phyloP scores from a whole-genome alignment of 2,888 invertebrate genomes.

The Drosophila imparisetae region DNA sequence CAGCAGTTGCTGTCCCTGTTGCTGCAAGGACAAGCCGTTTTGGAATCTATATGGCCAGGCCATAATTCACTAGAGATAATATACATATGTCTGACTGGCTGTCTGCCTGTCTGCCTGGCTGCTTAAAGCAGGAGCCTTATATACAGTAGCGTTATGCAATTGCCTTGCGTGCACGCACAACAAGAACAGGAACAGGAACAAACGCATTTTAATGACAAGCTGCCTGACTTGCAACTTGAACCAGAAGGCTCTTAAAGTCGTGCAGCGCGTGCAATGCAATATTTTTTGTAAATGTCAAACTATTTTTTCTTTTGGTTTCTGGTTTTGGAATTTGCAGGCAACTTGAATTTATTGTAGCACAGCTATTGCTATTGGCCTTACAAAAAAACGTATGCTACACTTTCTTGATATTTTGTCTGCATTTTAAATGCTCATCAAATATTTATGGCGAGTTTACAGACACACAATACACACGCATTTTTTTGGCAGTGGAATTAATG shows the following conservation, averaged over 20 bases:
- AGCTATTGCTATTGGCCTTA: not conserved
- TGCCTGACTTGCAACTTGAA: constrained; percentile 53
- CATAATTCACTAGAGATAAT: constrained; percentile 82
- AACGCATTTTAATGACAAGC: constrained; percentile 64
- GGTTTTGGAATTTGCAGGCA: not conserved
- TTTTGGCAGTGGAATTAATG: constrained; percentile 44
- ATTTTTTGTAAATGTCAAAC: constrained; percentile 8
- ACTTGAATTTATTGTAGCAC: not conserved
- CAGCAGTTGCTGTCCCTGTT: constrained; percentile 32
- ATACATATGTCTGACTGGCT: constrained; percentile 68
- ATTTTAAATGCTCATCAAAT: constrained; percentile 52
- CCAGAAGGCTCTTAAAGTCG: constrained; percentile 25
- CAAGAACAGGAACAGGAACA: constrained; percentile 15
- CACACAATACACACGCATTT: constrained; percentile 25
- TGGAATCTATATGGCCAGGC: constrained; percentile 74
- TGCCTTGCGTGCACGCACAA: constrained; percentile 47
- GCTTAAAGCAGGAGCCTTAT: constrained; percentile 23
- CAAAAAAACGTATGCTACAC: constrained; percentile 17
- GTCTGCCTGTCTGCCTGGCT: not conserved
- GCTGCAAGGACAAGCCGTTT: constrained; percentile 72
- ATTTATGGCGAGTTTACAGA: constrained; percentile 35
- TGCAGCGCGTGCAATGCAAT: constrained; percentile 19
- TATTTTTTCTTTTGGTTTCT: too few species aligned
- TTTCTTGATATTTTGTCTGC: constrained; percentile 21
- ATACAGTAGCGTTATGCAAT: constrained; percentile 45